Percentiles rank a stretch among this genome's conserved stretches.
Evolutionary conservation across 2,113 vertebrate genomes (phyloP).

Genomic region (Odocoileus virginianus): DNA sequence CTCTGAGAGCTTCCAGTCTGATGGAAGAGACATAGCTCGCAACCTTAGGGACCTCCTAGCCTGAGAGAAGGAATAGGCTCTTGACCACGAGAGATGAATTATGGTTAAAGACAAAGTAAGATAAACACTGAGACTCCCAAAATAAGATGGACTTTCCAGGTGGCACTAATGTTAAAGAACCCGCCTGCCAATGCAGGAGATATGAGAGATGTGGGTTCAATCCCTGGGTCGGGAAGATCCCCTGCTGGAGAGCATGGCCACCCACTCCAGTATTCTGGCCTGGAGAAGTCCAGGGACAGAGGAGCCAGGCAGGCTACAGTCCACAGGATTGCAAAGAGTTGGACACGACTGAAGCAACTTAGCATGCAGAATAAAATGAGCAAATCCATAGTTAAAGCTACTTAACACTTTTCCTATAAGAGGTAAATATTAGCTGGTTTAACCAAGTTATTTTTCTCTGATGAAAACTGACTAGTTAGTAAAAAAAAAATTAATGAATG

Average conservation of each 20-base stretch:
- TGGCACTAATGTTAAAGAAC: background rate
- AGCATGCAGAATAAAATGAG: background rate
- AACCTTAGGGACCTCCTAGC: background rate
- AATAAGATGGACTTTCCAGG: background rate
- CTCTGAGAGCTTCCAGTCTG: background rate
- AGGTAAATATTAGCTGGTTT: background rate
- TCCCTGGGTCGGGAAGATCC: background rate
- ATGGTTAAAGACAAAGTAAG: background rate
- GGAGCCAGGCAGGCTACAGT: background rate
- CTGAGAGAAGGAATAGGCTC: background rate
- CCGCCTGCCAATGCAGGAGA: background rate
- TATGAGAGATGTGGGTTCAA: background rate
- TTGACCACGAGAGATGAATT: background rate
- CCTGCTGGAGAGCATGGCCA: background rate
- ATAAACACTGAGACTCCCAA: background rate
- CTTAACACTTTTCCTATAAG: background rate
- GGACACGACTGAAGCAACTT: background rate
- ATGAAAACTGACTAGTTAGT: background rate
- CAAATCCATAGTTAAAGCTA: background rate
- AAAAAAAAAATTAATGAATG: background rate
- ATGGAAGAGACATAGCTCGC: background rate
- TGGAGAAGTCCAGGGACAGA: background rate
- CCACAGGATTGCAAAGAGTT: background rate
- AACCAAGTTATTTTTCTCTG: background rate
- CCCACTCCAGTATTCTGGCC: background rate